Base-by-base conservation (phyloP, 2,888 invertebrate genomes). In the Macrophya annulata region DNA sequence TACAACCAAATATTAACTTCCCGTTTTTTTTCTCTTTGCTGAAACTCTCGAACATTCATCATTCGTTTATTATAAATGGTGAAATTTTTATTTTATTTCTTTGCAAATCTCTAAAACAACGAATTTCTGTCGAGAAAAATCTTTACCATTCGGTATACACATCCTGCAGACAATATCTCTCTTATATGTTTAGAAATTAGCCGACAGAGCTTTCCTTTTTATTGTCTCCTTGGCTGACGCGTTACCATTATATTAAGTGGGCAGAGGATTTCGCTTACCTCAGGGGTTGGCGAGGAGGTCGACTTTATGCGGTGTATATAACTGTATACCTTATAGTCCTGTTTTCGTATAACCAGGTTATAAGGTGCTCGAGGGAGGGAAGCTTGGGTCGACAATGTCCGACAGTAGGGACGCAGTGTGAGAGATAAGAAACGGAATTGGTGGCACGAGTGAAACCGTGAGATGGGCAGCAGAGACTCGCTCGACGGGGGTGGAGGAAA, bases 301-400 rank as follows among this genome's bases (percentile, higher is more conserved):
- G 74, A 43, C 10, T 21, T 21, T 74, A n/a, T 3, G 17, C 31
- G 40, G 71, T 71, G 71, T 71, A 31, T 71, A 40, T n/a, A 10
- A n/a, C 37, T 40, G 71, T 74, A 74, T 74, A 74, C 72, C 43
- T 43, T 31, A 31, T 31, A 74, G 31, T 37, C 68, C 17, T 68
- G 68, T 68, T 68, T 68, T 68, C 68, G 31, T 68, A 68, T 68
- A 68, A 68, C 68, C 37, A 68, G 68, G 68, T 68, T 68, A 68
- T 68, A 68, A 68, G 68, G 37, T 68, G 37, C 68, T 68, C 68
- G 17, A 68, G 68, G 68, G 68, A 68, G 68, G 68, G 37, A 68
- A 68, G 37, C 68, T 37, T 37, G 68, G 37, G 68, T 68, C 31
- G 21, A 68, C 68, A 37, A 37, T 74, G 72, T 74, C 86, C 89